A percentile compares a stretch with the other conserved stretches of the same genome.
These are phyloP conservation scores for Plebejus melissa DNA, from an alignment of 2,888 invertebrate species.

Conservation along the genomic window DNA sequence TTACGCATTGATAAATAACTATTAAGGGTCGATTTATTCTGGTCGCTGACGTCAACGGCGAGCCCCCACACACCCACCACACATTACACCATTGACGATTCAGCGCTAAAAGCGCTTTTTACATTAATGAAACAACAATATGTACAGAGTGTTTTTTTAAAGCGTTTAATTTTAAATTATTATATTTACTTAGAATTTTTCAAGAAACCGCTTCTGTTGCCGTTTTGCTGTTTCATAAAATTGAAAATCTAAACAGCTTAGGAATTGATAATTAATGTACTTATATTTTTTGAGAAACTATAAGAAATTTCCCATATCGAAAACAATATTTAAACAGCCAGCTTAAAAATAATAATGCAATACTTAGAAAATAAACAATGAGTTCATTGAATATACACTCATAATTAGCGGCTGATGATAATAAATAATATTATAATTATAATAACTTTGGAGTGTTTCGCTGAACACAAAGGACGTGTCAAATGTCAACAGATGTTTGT, in stretches of 20 bases:
- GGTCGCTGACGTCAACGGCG: conserved; percentile 24
- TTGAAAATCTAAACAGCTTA: too few species aligned
- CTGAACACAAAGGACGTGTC: conserved; percentile 13
- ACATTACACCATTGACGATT: neutral
- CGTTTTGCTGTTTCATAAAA: too few species aligned
- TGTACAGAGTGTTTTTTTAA: too few species aligned
- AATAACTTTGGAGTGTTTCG: neutral
- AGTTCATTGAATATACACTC: neutral
- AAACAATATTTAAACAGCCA: neutral
- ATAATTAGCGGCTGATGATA: neutral
- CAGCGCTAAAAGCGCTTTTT: conserved; percentile 5
- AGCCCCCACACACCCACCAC: conserved; percentile 24
- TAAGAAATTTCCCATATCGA: neutral
- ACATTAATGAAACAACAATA: neutral
- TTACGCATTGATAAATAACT: conserved; percentile 22
- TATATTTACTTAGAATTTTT: too few species aligned
- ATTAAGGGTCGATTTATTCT: conserved; percentile 22
- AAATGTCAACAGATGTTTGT: neutral
- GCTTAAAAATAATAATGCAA: neutral
- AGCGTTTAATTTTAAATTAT: too few species aligned
- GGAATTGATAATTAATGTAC: too few species aligned
- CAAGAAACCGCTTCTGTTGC: too few species aligned
- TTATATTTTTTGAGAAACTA: too few species aligned
- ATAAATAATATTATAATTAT: neutral
- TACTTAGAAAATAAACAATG: conserved; percentile 16